Evolutionary conservation across 2,888 invertebrate genomes (phyloP).

Genomic region (Chrysotoxum bicinctum): DNA sequence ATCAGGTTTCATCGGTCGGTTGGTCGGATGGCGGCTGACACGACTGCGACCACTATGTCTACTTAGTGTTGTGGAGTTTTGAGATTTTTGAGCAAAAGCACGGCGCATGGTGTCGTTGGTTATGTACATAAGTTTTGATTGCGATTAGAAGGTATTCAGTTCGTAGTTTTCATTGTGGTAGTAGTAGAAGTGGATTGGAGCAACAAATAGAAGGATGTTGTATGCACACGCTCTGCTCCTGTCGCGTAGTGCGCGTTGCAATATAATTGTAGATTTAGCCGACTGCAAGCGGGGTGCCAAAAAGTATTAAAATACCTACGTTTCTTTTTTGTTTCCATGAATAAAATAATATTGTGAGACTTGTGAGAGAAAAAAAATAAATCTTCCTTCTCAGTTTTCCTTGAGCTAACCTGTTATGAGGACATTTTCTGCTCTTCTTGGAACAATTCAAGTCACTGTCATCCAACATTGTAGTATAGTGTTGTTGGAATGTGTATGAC

Average conservation of each 20-base stretch:
- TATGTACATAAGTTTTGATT: slow-evolving; percentile 60
- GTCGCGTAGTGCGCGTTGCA: slow-evolving; percentile 24
- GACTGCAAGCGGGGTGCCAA: slow-evolving; percentile 22
- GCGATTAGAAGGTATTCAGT: slow-evolving; percentile 59
- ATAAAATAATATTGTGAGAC: slow-evolving; percentile 14
- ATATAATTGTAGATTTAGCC: slow-evolving; percentile 29
- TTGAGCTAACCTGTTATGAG: slow-evolving; percentile 1
- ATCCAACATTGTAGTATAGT: not conserved
- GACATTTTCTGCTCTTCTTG: slow-evolving; percentile 18
- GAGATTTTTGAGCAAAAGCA: slow-evolving; percentile 60
- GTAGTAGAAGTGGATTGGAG: slow-evolving; percentile 55
- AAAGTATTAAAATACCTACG: slow-evolving; percentile 4
- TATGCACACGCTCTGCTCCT: slow-evolving; percentile 38
- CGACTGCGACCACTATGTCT: slow-evolving; percentile 43
- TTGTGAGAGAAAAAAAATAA: slow-evolving; percentile 24
- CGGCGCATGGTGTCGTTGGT: slow-evolving; percentile 51
- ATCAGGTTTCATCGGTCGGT: slow-evolving; percentile 54
- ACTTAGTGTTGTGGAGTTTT: slow-evolving; percentile 56
- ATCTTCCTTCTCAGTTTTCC: slow-evolving; percentile 33
- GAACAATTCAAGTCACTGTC: not conserved
- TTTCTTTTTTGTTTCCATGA: not conserved
- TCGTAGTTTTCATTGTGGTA: slow-evolving; percentile 32
- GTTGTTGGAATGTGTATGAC: not conserved
- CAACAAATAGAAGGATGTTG: slow-evolving; percentile 55
- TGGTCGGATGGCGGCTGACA: slow-evolving; percentile 27